These are phyloP conservation scores for Willowsia nigromaculata DNA, from an alignment of 2,888 invertebrate genomes.

Conservation along the genomic window DNA sequence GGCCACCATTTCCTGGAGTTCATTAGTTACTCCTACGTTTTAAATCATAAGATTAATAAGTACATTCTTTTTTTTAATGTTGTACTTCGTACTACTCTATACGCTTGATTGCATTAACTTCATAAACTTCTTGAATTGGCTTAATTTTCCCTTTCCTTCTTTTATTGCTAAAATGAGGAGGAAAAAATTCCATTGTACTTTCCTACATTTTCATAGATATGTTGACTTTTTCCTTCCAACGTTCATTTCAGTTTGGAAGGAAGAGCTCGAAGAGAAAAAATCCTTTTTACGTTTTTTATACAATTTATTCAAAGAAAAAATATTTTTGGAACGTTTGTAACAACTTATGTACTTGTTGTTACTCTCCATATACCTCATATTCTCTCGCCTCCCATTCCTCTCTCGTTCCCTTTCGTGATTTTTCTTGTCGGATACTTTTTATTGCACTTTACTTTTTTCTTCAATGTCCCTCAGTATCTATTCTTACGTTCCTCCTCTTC, in stretches of 20 bases:
- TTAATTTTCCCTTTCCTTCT: neutral
- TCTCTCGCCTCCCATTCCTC: neutral
- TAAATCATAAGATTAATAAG: too few relatives aligned
- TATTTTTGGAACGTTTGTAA: neutral
- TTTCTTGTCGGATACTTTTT: constrained; percentile 13
- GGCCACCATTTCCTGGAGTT: too few relatives aligned
- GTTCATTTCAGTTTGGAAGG: neutral
- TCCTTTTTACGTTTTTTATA: neutral
- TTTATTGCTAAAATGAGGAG: neutral
- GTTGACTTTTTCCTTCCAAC: neutral
- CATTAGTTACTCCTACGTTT: too few relatives aligned
- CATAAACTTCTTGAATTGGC: neutral
- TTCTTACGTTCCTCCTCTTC: neutral
- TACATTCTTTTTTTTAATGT: neutral
- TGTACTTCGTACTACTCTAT: neutral
- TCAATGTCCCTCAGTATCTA: neutral
- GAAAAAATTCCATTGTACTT: neutral
- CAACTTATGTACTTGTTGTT: constrained; percentile 23
- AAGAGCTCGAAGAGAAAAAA: neutral
- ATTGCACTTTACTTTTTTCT: constrained; percentile 2
- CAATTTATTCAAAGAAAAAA: neutral
- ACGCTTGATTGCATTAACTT: neutral
- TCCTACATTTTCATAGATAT: neutral
- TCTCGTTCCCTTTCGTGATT: neutral
- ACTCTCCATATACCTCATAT: neutral